Percentiles rank a stretch among this genome's conserved stretches.
These are phyloP conservation scores for Drosophila repletoides DNA, from an alignment of 1,140 invertebrate genomes.

Conservation along the genomic window DNA sequence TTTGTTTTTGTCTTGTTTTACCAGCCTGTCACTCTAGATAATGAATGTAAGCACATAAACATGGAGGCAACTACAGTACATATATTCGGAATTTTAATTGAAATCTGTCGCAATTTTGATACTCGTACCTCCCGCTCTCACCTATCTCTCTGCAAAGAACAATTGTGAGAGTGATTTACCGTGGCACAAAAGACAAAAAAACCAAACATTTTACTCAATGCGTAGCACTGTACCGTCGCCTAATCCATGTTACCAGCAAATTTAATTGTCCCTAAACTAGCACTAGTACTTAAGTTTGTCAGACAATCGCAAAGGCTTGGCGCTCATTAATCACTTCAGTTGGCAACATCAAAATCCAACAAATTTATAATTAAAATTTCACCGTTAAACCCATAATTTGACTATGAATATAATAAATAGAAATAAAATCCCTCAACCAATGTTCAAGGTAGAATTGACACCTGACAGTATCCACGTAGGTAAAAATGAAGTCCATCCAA, in stretches of 20 bases:
- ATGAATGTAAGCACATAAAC: background rate
- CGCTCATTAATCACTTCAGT: constrained; percentile 58
- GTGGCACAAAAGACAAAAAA: no score
- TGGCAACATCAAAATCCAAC: constrained; percentile 32
- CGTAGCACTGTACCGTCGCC: background rate
- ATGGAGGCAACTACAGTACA: background rate
- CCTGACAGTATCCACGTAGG: no score
- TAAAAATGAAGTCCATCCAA: no score
- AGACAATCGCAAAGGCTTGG: constrained; percentile 27
- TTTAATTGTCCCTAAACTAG: constrained; percentile 68
- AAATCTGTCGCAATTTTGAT: constrained; percentile 15
- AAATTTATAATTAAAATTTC: constrained; percentile 65
- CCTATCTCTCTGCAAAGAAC: no score
- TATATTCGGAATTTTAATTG: constrained; percentile 16
- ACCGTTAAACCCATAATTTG: constrained; percentile 55
- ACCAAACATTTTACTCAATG: no score
- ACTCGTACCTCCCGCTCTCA: no score
- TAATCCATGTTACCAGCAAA: constrained; percentile 11
- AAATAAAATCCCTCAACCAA: no score
- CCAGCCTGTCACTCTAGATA: no score
- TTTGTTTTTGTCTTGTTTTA: no score
- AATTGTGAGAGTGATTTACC: no score
- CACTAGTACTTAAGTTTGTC: constrained; percentile 57
- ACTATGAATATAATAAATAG: no score
- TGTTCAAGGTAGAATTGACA: no score